Evolutionary conservation across 1,140 invertebrate species (phyloP).

Genomic region (Goniozus legneri): DNA sequence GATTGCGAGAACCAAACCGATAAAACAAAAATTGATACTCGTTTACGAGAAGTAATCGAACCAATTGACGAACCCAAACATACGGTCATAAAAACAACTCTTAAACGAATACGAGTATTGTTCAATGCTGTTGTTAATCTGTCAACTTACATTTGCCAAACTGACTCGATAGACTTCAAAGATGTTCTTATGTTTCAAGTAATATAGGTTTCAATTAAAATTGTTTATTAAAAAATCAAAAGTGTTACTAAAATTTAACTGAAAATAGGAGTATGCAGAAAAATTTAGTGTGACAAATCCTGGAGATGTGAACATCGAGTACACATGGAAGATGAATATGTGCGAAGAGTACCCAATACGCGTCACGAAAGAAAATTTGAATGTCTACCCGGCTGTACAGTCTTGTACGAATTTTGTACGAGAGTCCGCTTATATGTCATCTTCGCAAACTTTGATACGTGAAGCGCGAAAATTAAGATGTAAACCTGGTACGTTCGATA

Average conservation of each 20-base stretch:
- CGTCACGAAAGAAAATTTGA: no score
- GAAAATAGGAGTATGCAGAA: slow-evolving; percentile 5
- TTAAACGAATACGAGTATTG: slow-evolving; percentile 21
- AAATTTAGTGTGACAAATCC: slow-evolving; percentile 27
- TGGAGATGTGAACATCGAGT: slow-evolving; percentile 26
- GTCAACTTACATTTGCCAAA: slow-evolving; percentile 27
- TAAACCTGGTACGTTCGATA: no score
- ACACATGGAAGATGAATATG: slow-evolving; percentile 31
- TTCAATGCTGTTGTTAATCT: slow-evolving; percentile 27
- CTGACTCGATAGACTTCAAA: slow-evolving; percentile 32
- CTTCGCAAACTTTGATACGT: no score
- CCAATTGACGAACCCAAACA: slow-evolving; percentile 24
- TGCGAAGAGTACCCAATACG: slow-evolving; percentile 31
- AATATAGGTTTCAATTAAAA: not conserved
- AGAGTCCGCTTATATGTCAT: no score
- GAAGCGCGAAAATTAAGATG: no score
- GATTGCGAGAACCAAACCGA: not conserved
- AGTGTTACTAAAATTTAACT: not conserved
- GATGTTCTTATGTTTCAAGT: slow-evolving; percentile 43
- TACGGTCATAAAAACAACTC: slow-evolving; percentile 20
- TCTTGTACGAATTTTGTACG: no score
- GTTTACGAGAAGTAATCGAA: slow-evolving; percentile 20
- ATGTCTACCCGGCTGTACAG: no score
- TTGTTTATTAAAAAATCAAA: not conserved
- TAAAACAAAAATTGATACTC: no score